Evolutionary conservation across 2,797 vertebrate genomes (phyloP).

Genomic region (Botia kubotai): DNA sequence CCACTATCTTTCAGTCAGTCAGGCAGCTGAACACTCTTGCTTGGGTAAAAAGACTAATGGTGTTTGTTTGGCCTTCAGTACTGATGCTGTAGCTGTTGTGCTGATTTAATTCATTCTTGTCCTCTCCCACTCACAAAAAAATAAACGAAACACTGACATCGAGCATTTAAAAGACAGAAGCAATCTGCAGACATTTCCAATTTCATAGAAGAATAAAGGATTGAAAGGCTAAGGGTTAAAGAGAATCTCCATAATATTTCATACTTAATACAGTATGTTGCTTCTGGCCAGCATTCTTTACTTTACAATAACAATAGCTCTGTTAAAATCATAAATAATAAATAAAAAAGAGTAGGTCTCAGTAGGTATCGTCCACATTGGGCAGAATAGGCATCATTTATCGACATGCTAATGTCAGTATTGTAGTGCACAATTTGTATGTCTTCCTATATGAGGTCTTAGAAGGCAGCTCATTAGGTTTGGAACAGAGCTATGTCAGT

Average conservation of each 20-base stretch:
- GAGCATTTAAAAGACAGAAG: neutral
- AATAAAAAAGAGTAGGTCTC: too few species aligned
- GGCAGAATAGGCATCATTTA: too few species aligned
- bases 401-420: too few species aligned
- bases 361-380: too few species aligned
- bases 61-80: conserved; percentile 2
- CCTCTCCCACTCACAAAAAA: conserved; percentile 10
- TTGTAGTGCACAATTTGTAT: too few species aligned
- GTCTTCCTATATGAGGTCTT: too few species aligned
- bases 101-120: neutral
- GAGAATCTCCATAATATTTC: neutral
- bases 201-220: neutral
- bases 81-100: neutral
- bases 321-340: too few species aligned
- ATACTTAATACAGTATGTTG: too few species aligned
- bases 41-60: conserved; percentile 10
- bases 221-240: neutral
- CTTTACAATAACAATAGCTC: too few species aligned
- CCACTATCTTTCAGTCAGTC: neutral
- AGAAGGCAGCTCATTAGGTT: too few species aligned
- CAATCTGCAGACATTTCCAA: neutral
- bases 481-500: too few species aligned
- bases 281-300: too few species aligned
- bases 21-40: neutral
- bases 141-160: conserved; percentile 17